Evolutionary conservation across 2,113 vertebrate species (phyloP), one percentile per base, ranked within the genome.

Genomic region (Apteryx owenii): DNA sequence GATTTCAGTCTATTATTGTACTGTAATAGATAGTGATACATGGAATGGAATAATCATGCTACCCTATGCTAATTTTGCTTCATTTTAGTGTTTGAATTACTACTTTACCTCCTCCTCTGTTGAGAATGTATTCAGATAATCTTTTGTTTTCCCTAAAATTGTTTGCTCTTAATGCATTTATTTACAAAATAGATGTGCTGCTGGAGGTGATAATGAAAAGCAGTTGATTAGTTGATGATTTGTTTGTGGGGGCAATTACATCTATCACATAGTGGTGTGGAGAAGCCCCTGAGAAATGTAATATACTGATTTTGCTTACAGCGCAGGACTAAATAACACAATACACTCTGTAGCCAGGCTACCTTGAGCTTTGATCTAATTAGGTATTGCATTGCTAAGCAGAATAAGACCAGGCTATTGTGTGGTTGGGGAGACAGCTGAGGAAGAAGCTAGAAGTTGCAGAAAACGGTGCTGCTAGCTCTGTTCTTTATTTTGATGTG

Each of bases 211-310:
- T 96, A 97, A 97, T 96, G 96, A 97, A 97, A 97, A 96, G 89
- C 94, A 44, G 95, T 95, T 97, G 96, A 97, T 97, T 96, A 95
- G 88, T 3, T 95, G 96, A 93, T 97, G 95, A 97, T 96, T 97
- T 97, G 93, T 97, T 96, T 96, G 91, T 94, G 95, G 95, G 96
- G 96, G 94, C 94, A 97, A 97, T 97, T 97, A 95, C 79, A 95
- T 61, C 54, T 93, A 90, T 85, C 81, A 93, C 86, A 71, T 15
- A 88, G 56, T 71, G 86, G 68, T 95, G 88, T 83, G 81, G 75
- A 96, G 93, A 81, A 94, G 64, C 89, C 94, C 91, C 93, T 96
- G 91, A 96, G 96, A 96, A 95, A 90, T 93, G 65, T 88, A 90
- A 95, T 90, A 51, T 40, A 93, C 65, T 84, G 69, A 80, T 93